Evolutionary conservation across 2,888 invertebrate species (phyloP), one percentile per base, ranked within the genome.

Genomic region (Lampropteryx suffumata): DNA sequence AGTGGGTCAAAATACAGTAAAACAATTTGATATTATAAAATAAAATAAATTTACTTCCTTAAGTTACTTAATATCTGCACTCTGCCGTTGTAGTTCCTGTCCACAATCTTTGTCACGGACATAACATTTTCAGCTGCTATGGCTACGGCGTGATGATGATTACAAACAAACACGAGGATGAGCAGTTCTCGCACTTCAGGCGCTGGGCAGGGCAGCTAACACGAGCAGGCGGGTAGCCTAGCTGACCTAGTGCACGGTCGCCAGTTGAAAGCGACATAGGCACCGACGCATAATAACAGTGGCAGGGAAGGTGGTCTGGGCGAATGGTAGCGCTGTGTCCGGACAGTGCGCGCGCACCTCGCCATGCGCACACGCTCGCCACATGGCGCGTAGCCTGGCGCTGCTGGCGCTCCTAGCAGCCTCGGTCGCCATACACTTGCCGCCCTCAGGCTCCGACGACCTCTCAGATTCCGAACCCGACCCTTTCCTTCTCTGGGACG

Each of bases 351-450:
- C 84, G 81, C 82, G 89, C 90, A 83, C 82, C 84, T 82, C 90
- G 90, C 80, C 90, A 90, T 87, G 90, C 84, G 77, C 85, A 88
- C 84, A 87, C 89, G 82, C 74, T 71, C 78, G 76, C 70, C 84
- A 72, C 82, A 90, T 89, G 89, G 87, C 87, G 89, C 89, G 86
- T 84, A 87, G 85, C 82, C 79, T 86, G 88, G 82, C 87, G 90
- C 89, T 87, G 85, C 85, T 84, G 61, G 84, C 74, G 81, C 76
- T 85, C 67, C 76, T 83, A 78, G 84, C 78, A 70, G 82, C 79
- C 74, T 79, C 80, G 76, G 79, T 67, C 62, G 73, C 80, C 57
- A 67, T 70, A 55, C 76, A 72, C 69, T 75, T 70, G 66, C 76
- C 76, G 66, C 70, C 67, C 59, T 68, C 64, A 29, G 57, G 49